These are phyloP conservation scores for Erpornis zantholeuca DNA, from an alignment of 2,113 vertebrate species.

Conservation along the genomic window DNA sequence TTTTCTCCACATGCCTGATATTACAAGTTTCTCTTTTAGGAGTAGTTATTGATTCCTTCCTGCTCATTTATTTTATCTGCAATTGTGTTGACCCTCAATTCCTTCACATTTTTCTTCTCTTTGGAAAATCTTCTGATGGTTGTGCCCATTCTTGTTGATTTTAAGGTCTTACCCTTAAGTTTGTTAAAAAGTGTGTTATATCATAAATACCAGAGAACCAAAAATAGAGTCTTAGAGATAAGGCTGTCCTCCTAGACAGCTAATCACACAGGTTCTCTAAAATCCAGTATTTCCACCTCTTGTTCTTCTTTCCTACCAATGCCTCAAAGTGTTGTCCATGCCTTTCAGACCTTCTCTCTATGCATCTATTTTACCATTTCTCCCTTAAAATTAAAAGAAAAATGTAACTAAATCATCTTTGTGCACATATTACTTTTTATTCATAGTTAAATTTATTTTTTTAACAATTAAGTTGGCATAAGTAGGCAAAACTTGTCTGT, in stretches of 20 bases:
- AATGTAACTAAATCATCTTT: background rate
- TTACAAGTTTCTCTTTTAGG: background rate
- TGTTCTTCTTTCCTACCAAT: background rate
- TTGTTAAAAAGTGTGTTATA: background rate
- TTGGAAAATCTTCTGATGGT: background rate
- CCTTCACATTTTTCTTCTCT: background rate
- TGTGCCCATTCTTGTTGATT: background rate
- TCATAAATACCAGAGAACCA: background rate
- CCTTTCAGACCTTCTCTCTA: background rate
- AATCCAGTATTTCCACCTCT: background rate
- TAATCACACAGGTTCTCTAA: background rate
- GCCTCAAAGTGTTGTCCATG: background rate
- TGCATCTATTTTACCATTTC: background rate
- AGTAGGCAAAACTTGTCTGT: background rate
- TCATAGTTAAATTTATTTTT: background rate
- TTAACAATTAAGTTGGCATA: background rate
- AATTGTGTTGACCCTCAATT: background rate
- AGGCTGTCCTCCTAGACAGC: background rate
- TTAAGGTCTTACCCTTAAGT: background rate
- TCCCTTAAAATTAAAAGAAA: background rate
- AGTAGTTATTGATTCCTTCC: background rate
- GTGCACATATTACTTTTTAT: background rate
- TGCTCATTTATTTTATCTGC: background rate
- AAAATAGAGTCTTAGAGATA: background rate
- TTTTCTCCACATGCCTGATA: background rate